Evolutionary conservation across 1,140 invertebrate species (phyloP), one percentile per base, ranked within the genome.

Genomic region (Macrobrachium nipponense): DNA sequence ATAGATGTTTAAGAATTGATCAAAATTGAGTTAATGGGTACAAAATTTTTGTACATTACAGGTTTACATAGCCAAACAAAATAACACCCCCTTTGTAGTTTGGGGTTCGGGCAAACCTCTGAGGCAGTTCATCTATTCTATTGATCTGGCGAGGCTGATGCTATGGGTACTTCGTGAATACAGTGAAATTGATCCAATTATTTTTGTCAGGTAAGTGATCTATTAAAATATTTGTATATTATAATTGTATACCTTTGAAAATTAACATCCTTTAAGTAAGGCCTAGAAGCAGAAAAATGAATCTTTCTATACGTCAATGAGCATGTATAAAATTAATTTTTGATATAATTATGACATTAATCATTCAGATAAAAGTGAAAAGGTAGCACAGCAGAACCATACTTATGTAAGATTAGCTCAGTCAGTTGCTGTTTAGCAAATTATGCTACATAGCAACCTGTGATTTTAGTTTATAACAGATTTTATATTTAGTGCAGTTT

Each of bases 111-210:
- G 98, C 0, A 96, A 95, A 90, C 98, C 99, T 7, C 91, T 97
- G 11, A 93, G 98, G 5, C 98, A 99, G 92, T 99, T 99, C 91
- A 99, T 99, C 88, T 99, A 99, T 91, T 99, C 98, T 0, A 90
- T 94, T 82, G 98, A 99, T 92, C 92, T 99, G 75, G 98, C 97
- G 0, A 94, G 94, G 89, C 92, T 99, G 7, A 95, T 99, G 89
- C 91, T 99, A 58, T 99, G 98, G 98, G 95, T 95, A 12, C 90
- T 99, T 8, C 91, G 96, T 58, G 93, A 96, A 51, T 99, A 99
- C 90, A 89, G 96, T 51, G 96, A 96, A 89, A 93, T 97, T 14
- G 96, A 97, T 73, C 98, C 98, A 14, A 97, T 99, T 82, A 98
- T 99, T 90, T n/a, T 93, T 99, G 23, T 98, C 97, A 91, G 97